phyloP scores from a whole-genome alignment of 1,140 invertebrate genomes.

The Macrotrachela quadricornifera region DNA sequence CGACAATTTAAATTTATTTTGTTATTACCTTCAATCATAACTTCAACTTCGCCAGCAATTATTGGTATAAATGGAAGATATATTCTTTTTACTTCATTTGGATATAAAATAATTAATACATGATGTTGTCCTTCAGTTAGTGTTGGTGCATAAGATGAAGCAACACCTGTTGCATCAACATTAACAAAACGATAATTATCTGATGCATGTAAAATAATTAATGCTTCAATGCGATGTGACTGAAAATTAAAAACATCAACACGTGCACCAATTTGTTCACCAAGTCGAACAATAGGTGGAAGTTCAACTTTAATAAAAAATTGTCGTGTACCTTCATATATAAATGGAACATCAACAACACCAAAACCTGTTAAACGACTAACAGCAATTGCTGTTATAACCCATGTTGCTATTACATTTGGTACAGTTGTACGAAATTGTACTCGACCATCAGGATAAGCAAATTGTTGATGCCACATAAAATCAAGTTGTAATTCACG shows the following conservation, averaged over 20 bases:
- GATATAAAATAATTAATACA: conserved; percentile 1
- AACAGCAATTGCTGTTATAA: conserved; percentile 70
- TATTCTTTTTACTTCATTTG: not conserved
- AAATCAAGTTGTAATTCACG: conserved; percentile 1
- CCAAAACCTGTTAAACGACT: conserved; percentile 62
- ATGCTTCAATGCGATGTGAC: conserved; percentile 37
- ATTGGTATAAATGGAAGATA: conserved; percentile 15
- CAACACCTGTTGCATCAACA: conserved; percentile 68
- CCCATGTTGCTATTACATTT: conserved; percentile 59
- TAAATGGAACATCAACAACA: conserved; percentile 49
- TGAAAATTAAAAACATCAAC: conserved; percentile 64
- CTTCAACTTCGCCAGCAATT: not conserved
- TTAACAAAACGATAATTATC: conserved; percentile 81
- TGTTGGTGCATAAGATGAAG: conserved; percentile 43
- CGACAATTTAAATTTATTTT: too few relatives aligned
- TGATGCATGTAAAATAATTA: conserved; percentile 48
- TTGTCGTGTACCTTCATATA: conserved; percentile 46
- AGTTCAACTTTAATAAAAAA: conserved; percentile 89
- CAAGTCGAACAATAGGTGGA: conserved; percentile 54
- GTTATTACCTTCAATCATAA: not conserved
- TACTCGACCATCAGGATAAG: conserved; percentile 25
- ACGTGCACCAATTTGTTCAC: conserved; percentile 74
- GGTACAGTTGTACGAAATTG: conserved; percentile 64
- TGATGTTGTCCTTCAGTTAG: conserved; percentile 3
- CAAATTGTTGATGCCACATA: conserved; percentile 8